A percentile compares a stretch with the other conserved stretches of the same genome.
Evolutionary conservation across 1,140 invertebrate genomes (phyloP).

Genomic region (Idris sp.): DNA sequence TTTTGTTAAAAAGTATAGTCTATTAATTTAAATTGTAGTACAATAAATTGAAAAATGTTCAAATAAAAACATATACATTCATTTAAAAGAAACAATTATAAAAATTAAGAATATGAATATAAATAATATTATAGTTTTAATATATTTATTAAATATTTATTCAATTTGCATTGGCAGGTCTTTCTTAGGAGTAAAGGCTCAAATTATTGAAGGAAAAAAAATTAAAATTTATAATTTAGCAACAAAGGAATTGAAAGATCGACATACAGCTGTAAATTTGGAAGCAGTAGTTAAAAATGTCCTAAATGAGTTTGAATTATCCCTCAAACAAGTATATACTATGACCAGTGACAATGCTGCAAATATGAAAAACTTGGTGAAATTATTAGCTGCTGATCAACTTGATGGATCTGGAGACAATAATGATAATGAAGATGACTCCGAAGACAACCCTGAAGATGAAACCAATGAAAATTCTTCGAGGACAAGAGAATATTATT

Average conservation of each 20-base stretch:
- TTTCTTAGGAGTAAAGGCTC: not conserved
- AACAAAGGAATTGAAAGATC: not conserved
- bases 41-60: no score
- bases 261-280: not conserved
- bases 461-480: no score
- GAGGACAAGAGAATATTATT: no score
- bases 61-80: no score
- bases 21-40: no score
- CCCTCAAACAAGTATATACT: not conserved
- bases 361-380: conserved; percentile 1
- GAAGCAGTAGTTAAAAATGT: not conserved
- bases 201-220: not conserved
- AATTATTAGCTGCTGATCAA: not conserved
- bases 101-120: no score
- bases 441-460: not conserved
- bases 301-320: not conserved
- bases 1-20: no score
- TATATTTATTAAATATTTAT: no score
- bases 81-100: no score
- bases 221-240: conserved; percentile 1
- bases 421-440: not conserved
- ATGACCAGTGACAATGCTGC: not conserved
- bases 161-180: no score
- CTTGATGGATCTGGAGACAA: not conserved
- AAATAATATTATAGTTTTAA: no score